A percentile compares a stretch with the other conserved stretches of the same genome.
Evolutionary conservation across 2,888 invertebrate genomes (phyloP).

Genomic region (Dolomedes plantarius): DNA sequence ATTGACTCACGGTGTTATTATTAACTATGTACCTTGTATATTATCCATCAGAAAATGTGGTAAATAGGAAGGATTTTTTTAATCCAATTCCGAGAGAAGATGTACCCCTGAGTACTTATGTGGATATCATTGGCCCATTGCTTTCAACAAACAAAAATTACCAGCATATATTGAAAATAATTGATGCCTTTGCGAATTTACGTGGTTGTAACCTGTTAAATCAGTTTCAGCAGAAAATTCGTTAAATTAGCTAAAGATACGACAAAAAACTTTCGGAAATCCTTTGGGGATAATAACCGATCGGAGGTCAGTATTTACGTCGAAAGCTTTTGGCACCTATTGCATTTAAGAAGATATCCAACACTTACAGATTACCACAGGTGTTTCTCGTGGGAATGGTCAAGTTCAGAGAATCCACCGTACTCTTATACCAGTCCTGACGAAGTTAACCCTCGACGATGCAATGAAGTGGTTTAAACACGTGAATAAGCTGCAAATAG

Average conservation of each 20-base stretch:
- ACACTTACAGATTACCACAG: constrained; percentile 13
- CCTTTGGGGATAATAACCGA: constrained; percentile 13
- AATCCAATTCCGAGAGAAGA: too few species aligned
- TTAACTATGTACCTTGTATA: too few species aligned
- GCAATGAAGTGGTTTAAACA: constrained; percentile 6
- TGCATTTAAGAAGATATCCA: not conserved
- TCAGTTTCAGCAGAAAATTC: not conserved
- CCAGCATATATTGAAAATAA: too few species aligned
- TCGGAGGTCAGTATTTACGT: not conserved
- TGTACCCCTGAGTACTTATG: too few species aligned
- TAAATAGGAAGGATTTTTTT: too few species aligned
- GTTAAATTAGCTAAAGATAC: not conserved
- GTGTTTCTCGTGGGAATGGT: not conserved
- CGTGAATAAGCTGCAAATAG: not conserved
- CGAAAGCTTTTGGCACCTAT: not conserved
- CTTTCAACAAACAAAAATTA: too few species aligned
- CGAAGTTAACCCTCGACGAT: constrained; percentile 12
- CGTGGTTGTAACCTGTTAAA: too few species aligned
- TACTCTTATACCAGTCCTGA: constrained; percentile 9
- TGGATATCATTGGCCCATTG: too few species aligned
- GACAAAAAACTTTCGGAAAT: constrained; percentile 29
- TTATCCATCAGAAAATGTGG: too few species aligned
- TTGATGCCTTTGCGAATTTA: too few species aligned
- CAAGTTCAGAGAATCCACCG: constrained; percentile 3
- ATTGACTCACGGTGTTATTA: too few species aligned